A percentile compares a stretch with the other conserved stretches of the same genome.
phyloP scores from a whole-genome alignment of 2,113 vertebrate genomes.

The Ondatra zibethicus region DNA sequence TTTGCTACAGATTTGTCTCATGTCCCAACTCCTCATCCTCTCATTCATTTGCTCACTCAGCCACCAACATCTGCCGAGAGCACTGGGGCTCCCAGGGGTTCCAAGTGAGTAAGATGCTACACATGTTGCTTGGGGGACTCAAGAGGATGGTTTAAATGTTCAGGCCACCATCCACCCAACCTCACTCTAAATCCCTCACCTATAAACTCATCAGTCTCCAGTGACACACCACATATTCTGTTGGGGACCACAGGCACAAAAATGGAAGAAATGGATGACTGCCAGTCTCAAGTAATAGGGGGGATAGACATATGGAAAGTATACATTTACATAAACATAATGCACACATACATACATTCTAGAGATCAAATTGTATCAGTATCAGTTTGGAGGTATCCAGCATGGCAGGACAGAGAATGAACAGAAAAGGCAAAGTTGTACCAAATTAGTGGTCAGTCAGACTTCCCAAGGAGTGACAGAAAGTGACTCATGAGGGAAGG shows the following conservation, averaged over 20 bases:
- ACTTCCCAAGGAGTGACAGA: background rate
- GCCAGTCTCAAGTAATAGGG: background rate
- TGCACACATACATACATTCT: background rate
- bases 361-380: background rate
- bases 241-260: background rate
- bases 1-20: background rate
- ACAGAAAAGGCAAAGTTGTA: background rate
- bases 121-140: background rate
- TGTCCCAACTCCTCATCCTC: background rate
- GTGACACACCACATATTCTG: background rate
- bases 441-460: background rate
- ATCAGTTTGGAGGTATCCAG: background rate
- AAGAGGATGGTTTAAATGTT: background rate
- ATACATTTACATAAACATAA: background rate
- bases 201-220: background rate
- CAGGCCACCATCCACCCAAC: background rate
- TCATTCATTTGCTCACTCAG: background rate
- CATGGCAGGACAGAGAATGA: background rate
- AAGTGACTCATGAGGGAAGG: background rate
- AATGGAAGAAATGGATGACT: background rate
- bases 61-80: background rate
- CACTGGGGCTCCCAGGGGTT: background rate
- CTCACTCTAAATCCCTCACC: background rate
- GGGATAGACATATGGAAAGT: background rate
- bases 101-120: background rate